Evolutionary conservation across 2,113 vertebrate species (phyloP).

Genomic region (Cyprinodon tularosa): DNA sequence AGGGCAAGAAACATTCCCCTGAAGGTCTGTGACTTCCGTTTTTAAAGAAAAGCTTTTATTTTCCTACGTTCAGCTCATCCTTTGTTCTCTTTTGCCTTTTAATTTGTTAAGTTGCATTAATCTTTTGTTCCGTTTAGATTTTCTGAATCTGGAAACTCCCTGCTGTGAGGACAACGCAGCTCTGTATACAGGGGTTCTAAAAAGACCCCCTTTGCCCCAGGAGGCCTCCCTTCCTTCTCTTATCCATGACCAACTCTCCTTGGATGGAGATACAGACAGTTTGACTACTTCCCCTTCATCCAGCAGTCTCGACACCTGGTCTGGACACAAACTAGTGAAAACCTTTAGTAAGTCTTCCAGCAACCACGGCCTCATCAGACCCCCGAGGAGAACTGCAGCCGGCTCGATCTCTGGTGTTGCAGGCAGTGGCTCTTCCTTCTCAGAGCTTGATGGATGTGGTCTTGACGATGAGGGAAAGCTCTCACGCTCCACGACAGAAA

Average conservation of each 20-base stretch:
- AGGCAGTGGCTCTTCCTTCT: constrained; percentile 92
- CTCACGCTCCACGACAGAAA: constrained; percentile 89
- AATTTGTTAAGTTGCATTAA: not conserved
- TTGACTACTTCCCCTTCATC: constrained; percentile 90
- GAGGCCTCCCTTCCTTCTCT: constrained; percentile 82
- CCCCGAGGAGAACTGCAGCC: constrained; percentile 83
- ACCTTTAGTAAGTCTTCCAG: constrained; percentile 88
- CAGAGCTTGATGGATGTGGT: constrained; percentile 86
- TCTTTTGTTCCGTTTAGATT: constrained; percentile 66
- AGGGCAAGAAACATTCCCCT: constrained; percentile 90
- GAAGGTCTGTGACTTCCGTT: constrained; percentile 83
- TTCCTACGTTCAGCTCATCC: not conserved
- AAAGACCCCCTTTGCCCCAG: constrained; percentile 86
- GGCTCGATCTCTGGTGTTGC: constrained; percentile 54
- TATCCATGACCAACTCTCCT: constrained; percentile 81
- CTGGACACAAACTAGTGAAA: constrained; percentile 91
- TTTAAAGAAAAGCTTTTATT: not conserved
- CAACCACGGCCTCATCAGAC: constrained; percentile 89
- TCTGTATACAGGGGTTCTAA: constrained; percentile 93
- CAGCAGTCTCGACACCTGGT: constrained; percentile 90
- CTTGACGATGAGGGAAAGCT: constrained; percentile 89
- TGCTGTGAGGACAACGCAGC: constrained; percentile 87
- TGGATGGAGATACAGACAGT: constrained; percentile 86
- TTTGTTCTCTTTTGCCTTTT: not conserved
- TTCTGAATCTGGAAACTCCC: constrained; percentile 81